A percentile compares a stretch with the other conserved stretches of the same genome.
Evolutionary conservation across 1,140 invertebrate genomes (phyloP).

Genomic region (Brevipalpus yothersi): DNA sequence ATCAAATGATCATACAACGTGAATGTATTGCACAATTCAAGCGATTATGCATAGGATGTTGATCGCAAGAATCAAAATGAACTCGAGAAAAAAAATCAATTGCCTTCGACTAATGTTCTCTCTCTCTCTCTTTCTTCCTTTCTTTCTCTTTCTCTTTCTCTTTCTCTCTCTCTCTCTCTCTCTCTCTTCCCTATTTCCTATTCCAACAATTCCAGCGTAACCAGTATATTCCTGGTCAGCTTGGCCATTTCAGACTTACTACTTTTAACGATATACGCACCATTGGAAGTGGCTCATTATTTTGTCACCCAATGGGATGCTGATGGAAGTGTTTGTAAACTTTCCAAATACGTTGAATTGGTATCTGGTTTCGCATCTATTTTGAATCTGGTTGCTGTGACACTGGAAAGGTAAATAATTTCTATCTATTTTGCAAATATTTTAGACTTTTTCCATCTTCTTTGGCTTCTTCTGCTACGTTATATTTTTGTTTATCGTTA

Average conservation of each 20-base stretch:
- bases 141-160: too few species aligned
- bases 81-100: too few species aligned
- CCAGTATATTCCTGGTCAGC: conserved; percentile 13
- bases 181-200: too few species aligned
- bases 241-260: conserved; percentile 14
- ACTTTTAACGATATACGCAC: conserved; percentile 13
- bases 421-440: background rate
- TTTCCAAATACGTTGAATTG: conserved; percentile 10
- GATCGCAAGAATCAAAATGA: too few species aligned
- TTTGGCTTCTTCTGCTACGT: background rate
- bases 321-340: conserved; percentile 12
- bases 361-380: conserved; percentile 13
- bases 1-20: too few species aligned
- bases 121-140: too few species aligned
- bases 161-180: too few species aligned
- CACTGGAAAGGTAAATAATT: conserved; percentile 12
- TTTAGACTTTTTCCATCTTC: background rate
- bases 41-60: too few species aligned
- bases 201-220: conserved; percentile 2
- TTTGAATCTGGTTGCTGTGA: conserved; percentile 14
- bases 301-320: conserved; percentile 13
- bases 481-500: background rate
- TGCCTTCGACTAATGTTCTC: too few species aligned
- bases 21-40: too few species aligned
- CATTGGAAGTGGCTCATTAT: conserved; percentile 14